Evolutionary conservation across 2,888 invertebrate genomes (phyloP), one percentile per base, ranked within the genome.

Genomic region (Strigamia maritima): DNA sequence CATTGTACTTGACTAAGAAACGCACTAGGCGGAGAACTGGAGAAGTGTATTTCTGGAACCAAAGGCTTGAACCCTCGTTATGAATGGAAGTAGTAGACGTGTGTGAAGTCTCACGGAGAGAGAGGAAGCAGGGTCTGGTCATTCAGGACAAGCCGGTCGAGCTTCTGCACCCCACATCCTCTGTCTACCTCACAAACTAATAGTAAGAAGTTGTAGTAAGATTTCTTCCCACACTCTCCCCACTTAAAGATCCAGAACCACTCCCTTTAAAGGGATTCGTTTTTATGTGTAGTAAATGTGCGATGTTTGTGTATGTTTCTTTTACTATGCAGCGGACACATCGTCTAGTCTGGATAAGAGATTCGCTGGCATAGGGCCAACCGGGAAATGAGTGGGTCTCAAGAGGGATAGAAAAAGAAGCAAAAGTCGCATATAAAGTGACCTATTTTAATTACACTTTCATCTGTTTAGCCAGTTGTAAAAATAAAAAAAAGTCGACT

Each of bases 21-120:
- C 24, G 70, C 12, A 26, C 14, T 16, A 70, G 70, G 70, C 70
- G 70, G 70, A 70, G 70, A 70, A 70, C 26, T 70, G 28, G 26
- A 70, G 70, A 70, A 70, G 70, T 70, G 28, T 70, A 70, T 70
- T 70, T 70, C 70, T 70, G 70, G 70, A 12, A 70, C 28, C n/a
- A 70, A 70, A 70, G 70, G 70, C 70, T 70, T 70, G 26, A 70
- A 70, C 26, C 70, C 70, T 16, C 26, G 70, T 70, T 70, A 70
- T 70, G 70, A 70, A 70, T 70, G 70, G 70, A 70, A 70, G 70
- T 70, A 70, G 70, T 70, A 70, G 70, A 70, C 70, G 70, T 70
- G 70, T 70, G 70, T 70, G 70, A 70, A 70, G 28, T 70, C 70
- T 70, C 70, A 70, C 70, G 70, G 70, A 24, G 70, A 24, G 70